Conservation (phyloP, 2,888 invertebrate genomes). For the Homarus gammarus region DNA sequence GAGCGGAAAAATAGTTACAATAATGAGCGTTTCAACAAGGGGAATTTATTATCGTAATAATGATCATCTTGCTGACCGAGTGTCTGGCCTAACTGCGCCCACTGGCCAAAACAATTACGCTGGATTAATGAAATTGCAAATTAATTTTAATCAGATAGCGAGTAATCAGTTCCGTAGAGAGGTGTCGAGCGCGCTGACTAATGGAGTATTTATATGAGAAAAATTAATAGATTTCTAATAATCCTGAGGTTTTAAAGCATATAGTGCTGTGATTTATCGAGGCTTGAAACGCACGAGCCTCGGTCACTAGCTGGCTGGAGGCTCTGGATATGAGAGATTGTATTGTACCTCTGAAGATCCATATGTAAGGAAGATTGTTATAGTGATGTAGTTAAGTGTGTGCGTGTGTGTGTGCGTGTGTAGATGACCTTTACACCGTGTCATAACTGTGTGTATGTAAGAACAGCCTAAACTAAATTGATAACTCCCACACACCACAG, state of each 20-base stretch:
- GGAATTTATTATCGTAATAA: slow-evolving; percentile 43
- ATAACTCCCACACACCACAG: no score
- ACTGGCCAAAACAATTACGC: slow-evolving; percentile 50
- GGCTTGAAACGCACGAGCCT: no score
- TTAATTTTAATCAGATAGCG: slow-evolving; percentile 53
- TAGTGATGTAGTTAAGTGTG: no score
- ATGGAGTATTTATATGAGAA: slow-evolving; percentile 30
- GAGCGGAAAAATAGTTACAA: slow-evolving; percentile 23
- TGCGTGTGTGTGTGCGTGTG: no score
- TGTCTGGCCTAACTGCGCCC: slow-evolving; percentile 7
- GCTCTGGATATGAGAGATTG: no score
- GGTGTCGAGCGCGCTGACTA: slow-evolving; percentile 28
- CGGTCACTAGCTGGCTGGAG: no score
- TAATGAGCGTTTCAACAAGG: slow-evolving; percentile 40
- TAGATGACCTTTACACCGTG: no score
- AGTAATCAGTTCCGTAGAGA: slow-evolving; percentile 31
- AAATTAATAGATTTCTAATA: slow-evolving; percentile 39
- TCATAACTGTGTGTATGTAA: no score
- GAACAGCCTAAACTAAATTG: no score
- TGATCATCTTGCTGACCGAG: slow-evolving; percentile 15
- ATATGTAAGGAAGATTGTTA: no score
- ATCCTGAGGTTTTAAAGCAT: slow-evolving; percentile 2
- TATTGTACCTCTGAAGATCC: no score
- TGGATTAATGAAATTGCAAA: slow-evolving; percentile 47
- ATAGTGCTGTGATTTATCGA: no score